phyloP scores from a whole-genome alignment of 1,140 invertebrate genomes.

The Trachelipus rathkii region DNA sequence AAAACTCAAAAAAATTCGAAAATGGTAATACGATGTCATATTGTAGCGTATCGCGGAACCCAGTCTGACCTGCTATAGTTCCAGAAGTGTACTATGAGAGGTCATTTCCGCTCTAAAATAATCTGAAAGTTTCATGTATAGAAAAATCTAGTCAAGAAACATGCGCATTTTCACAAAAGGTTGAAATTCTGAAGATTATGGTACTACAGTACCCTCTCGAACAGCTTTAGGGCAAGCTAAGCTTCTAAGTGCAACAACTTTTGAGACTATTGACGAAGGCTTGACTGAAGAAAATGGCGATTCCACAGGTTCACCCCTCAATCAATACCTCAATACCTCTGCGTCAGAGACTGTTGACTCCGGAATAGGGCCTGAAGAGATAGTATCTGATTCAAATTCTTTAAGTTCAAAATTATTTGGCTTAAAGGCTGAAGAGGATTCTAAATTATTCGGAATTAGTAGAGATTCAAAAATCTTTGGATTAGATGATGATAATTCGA shows the following conservation, averaged over 20 bases:
- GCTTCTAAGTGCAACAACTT: constrained; percentile 42
- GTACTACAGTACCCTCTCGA: too few species aligned
- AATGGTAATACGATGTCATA: too few species aligned
- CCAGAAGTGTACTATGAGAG: too few species aligned
- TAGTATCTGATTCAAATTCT: constrained; percentile 40
- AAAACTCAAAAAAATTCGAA: too few species aligned
- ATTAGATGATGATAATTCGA: constrained; percentile 26
- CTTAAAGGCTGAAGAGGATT: constrained; percentile 35
- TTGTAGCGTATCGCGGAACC: too few species aligned
- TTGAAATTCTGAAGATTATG: too few species aligned
- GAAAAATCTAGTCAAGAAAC: too few species aligned
- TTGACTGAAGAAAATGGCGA: constrained; percentile 31
- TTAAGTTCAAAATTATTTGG: constrained; percentile 37
- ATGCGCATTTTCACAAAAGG: too few species aligned
- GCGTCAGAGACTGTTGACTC: constrained; percentile 45
- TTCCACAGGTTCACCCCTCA: constrained; percentile 26
- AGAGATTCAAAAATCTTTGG: not conserved
- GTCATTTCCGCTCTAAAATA: too few species aligned
- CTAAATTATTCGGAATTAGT: constrained; percentile 19
- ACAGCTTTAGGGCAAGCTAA: constrained; percentile 33
- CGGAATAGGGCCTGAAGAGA: constrained; percentile 43
- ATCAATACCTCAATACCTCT: constrained; percentile 31
- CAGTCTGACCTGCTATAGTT: too few species aligned
- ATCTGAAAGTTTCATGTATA: too few species aligned
- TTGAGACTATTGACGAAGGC: constrained; percentile 43